Conservation (phyloP, 2,888 invertebrate genomes). For the Chydorus sphaericus region DNA sequence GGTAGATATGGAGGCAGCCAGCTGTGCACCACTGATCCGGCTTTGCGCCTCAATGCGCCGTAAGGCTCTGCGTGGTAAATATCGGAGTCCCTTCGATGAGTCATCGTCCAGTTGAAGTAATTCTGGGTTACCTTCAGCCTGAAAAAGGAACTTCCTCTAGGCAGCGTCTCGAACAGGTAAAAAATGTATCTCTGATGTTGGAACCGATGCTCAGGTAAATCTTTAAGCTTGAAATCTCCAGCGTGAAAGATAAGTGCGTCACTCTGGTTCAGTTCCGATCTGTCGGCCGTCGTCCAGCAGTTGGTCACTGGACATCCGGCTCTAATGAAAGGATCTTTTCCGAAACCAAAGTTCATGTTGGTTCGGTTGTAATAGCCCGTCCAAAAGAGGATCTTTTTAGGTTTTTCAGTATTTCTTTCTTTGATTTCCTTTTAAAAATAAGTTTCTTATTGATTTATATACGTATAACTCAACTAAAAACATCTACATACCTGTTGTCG, state of each 20-base stretch:
- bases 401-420: background rate
- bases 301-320: background rate
- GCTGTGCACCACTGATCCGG: no score
- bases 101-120: conserved; percentile 7
- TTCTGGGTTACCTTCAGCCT: no score
- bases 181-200: background rate
- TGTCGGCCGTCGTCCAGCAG: background rate
- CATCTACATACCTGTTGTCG: no score
- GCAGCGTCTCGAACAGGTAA: background rate
- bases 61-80: background rate
- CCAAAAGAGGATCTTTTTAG: background rate
- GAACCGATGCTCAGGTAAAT: background rate
- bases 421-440: background rate
- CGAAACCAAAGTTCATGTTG: background rate
- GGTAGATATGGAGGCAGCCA: no score
- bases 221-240: background rate
- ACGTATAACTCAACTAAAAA: no score
- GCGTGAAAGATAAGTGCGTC: conserved; percentile 6
- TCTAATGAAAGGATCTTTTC: background rate
- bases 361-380: background rate
- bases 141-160: background rate
- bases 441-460: no score
- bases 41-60: background rate
- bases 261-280: background rate
- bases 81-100: conserved; percentile 3